Evolutionary conservation across 2,797 vertebrate species (phyloP), one percentile per base, ranked within the genome.

Genomic region (Euphonia xanthogaster): DNA sequence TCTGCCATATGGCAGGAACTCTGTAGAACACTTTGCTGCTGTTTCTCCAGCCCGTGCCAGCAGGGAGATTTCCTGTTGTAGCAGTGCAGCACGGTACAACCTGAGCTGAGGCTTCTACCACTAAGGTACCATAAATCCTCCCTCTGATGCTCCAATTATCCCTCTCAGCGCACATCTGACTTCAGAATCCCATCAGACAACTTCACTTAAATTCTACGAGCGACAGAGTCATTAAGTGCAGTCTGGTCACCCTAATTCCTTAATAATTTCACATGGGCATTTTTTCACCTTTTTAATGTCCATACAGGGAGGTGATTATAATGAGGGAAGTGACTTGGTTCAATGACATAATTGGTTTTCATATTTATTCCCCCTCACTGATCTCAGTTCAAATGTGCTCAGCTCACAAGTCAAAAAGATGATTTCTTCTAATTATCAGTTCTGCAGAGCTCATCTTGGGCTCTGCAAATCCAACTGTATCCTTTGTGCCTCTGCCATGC

Each of bases 401-500:
- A 50, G 91, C 82, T 95, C 95, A 91, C 94, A 93, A 96, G 91
- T 93, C 93, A 96, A 80, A 96, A 96, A 94, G 75, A 96, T 92
- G 93, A 95, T 97, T 94, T 94, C 93, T 96, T 95, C 91, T 96
- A 95, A 97, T 96, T 95, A 94, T 84, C 79, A 78, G 91, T 91
- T 94, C 87, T 97, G 79, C 71, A 90, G 79, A 94, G 90, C 91
- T 94, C 93, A 76, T 94, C 76, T 82, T 37, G 67, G 85, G 87
- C 88, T 96, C 85, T 88, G 90, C 62, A 88, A 90, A 94, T 92
- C 90, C 94, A 97, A 90, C 96, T 95, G 93, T 91, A 90, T 93
- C 77, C 74, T 96, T 96, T 95, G 87, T 96, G 94, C 82, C 73
- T 94, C 76, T 62, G 68, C 87, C 70, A 70, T 48, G 66, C 90